phyloP scores from a whole-genome alignment of 2,113 vertebrate species.

The Paralichthys olivaceus region DNA sequence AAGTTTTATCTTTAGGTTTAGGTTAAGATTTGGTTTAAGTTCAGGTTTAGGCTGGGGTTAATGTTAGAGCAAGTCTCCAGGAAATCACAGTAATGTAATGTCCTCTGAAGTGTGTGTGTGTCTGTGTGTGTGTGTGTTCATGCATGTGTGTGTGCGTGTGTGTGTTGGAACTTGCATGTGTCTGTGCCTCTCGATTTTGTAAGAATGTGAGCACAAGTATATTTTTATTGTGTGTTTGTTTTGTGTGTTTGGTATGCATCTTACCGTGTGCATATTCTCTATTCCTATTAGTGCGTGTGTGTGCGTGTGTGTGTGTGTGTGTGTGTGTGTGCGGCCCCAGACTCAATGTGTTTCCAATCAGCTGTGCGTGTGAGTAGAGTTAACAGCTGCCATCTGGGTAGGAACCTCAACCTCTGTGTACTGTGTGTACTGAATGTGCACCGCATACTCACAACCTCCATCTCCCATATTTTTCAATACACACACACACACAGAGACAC shows the following conservation, averaged over 20 bases:
- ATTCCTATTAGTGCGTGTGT: slow-evolving; percentile 15
- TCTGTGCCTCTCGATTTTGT: slow-evolving; percentile 37
- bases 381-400: slow-evolving; percentile 87
- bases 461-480: slow-evolving; percentile 23
- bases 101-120: neutral
- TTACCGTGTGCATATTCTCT: slow-evolving; percentile 27
- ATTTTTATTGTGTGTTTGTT: slow-evolving; percentile 72
- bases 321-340: slow-evolving; percentile 67
- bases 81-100: neutral
- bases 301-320: slow-evolving; percentile 45
- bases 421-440: slow-evolving; percentile 44
- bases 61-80: too few relatives aligned
- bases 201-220: slow-evolving; percentile 71
- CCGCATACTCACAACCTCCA: slow-evolving; percentile 44
- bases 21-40: too few relatives aligned
- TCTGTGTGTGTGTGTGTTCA: neutral
- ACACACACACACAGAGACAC: slow-evolving; percentile 5
- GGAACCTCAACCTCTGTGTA: slow-evolving; percentile 81
- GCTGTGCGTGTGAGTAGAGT: slow-evolving; percentile 84
- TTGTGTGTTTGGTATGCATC: slow-evolving; percentile 45
- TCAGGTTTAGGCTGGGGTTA: too few relatives aligned
- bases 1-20: too few relatives aligned
- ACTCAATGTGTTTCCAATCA: slow-evolving; percentile 86
- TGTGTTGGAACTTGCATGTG: neutral
- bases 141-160: neutral